These are phyloP conservation scores for Pyrochroa serraticornis DNA, from an alignment of 2,888 invertebrate species.

Conservation along the genomic window DNA sequence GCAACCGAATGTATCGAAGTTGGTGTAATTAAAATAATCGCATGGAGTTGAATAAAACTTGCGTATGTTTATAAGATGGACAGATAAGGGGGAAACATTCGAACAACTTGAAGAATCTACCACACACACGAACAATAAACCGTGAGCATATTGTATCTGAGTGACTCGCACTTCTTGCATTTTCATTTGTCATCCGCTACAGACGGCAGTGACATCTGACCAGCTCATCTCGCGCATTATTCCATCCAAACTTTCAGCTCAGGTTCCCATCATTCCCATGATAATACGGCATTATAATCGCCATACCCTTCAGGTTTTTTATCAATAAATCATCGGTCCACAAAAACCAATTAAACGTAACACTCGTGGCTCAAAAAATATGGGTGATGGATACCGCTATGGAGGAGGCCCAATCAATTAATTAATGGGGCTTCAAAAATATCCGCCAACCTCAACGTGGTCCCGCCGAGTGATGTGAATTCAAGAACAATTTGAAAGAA, in stretches of 20 bases:
- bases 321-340: conserved; percentile 11
- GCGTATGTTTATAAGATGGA: conserved; percentile 37
- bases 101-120: conserved; percentile 40
- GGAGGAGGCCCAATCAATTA: not conserved
- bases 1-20: conserved; percentile 1
- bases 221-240: conserved; percentile 51
- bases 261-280: conserved; percentile 27
- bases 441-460: too few species aligned
- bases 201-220: conserved; percentile 57
- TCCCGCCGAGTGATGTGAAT: too few species aligned
- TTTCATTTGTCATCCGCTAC: conserved; percentile 57
- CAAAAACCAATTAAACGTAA: conserved; percentile 7
- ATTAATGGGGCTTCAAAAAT: not conserved
- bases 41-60: conserved; percentile 19
- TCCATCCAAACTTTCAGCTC: conserved; percentile 15
- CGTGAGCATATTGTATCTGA: conserved; percentile 49
- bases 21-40: conserved; percentile 19
- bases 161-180: conserved; percentile 54
- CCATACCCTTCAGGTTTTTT: conserved; percentile 9
- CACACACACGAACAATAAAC: conserved; percentile 47
- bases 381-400: too few species aligned
- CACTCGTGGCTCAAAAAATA: not conserved
- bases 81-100: conserved; percentile 37
- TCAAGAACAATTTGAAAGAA: too few species aligned
- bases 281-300: conserved; percentile 20